Evolutionary conservation across 1,140 invertebrate genomes (phyloP).

Genomic region (Papilio xuthus): DNA sequence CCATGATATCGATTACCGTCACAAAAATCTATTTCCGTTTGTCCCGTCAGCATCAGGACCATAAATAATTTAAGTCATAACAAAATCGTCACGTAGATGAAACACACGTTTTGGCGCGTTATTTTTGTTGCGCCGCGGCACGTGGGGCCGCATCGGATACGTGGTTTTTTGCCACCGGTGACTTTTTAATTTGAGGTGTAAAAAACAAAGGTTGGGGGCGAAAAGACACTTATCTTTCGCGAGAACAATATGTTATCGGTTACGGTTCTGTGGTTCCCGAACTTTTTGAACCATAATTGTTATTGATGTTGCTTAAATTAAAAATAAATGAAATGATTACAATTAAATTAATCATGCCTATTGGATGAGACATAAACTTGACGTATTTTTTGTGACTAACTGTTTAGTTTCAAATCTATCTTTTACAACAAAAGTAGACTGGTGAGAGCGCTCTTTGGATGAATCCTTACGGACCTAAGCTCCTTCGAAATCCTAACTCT

Average conservation of each 20-base stretch:
- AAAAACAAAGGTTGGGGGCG: conserved; percentile 59
- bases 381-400: too few species aligned
- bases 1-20: conserved; percentile 39
- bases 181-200: conserved; percentile 61
- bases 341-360: too few species aligned
- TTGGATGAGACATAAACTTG: too few species aligned
- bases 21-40: conserved; percentile 49
- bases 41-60: conserved; percentile 44
- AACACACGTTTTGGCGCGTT: conserved; percentile 65
- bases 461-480: background rate
- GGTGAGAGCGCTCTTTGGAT: background rate
- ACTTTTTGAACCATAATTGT: conserved; percentile 38
- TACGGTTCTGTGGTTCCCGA: conserved; percentile 55
- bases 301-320: background rate
- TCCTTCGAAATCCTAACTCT: background rate
- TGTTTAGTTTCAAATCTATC: too few species aligned
- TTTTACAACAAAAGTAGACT: background rate
- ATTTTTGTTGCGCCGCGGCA: conserved; percentile 58
- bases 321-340: too few species aligned
- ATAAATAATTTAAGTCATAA: conserved; percentile 76
- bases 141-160: conserved; percentile 59
- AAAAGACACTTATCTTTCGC: conserved; percentile 72
- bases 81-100: conserved; percentile 78
- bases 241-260: conserved; percentile 72
- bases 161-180: conserved; percentile 54